phyloP scores from a whole-genome alignment of 2,888 invertebrate species.

The Tubulanus polymorphus region DNA sequence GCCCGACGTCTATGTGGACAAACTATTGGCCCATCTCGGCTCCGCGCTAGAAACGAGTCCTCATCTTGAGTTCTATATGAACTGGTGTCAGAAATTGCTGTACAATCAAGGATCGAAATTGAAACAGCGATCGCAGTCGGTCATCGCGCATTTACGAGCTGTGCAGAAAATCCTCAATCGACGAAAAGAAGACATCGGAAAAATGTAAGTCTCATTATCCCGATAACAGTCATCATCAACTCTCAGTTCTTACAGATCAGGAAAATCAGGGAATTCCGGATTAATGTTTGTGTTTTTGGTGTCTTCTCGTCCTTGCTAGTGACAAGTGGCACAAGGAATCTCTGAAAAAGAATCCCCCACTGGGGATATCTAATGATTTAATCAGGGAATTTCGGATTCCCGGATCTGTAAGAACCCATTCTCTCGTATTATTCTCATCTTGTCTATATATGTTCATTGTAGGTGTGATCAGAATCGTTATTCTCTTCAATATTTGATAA shows the following conservation, averaged over 20 bases:
- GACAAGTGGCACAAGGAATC: too few species aligned
- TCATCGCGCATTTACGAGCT: slow-evolving; percentile 66
- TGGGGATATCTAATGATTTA: too few species aligned
- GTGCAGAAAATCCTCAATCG: slow-evolving; percentile 64
- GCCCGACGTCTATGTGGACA: slow-evolving; percentile 71
- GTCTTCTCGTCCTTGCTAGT: too few species aligned
- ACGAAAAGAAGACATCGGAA: slow-evolving; percentile 75
- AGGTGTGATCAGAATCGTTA: slow-evolving; percentile 89
- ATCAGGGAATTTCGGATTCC: too few species aligned
- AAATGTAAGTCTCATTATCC: slow-evolving; percentile 73
- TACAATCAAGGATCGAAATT: slow-evolving; percentile 61
- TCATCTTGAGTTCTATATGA: slow-evolving; percentile 83
- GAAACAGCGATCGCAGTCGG: slow-evolving; percentile 56
- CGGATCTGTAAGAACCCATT: background rate
- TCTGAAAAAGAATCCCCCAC: too few species aligned
- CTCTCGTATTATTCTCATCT: background rate
- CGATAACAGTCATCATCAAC: too few species aligned
- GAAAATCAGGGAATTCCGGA: too few species aligned
- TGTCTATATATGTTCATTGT: slow-evolving; percentile 42
- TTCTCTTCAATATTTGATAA: slow-evolving; percentile 67
- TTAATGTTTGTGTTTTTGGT: too few species aligned
- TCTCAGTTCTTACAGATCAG: too few species aligned
- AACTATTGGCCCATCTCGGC: slow-evolving; percentile 69
- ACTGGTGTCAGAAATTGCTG: slow-evolving; percentile 71
- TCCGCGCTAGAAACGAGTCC: slow-evolving; percentile 68